Evolutionary conservation across 92 coral and sea anemone genomes (phyloP), one percentile per base, ranked within the genome.

Genomic region (Montipora capitata): DNA sequence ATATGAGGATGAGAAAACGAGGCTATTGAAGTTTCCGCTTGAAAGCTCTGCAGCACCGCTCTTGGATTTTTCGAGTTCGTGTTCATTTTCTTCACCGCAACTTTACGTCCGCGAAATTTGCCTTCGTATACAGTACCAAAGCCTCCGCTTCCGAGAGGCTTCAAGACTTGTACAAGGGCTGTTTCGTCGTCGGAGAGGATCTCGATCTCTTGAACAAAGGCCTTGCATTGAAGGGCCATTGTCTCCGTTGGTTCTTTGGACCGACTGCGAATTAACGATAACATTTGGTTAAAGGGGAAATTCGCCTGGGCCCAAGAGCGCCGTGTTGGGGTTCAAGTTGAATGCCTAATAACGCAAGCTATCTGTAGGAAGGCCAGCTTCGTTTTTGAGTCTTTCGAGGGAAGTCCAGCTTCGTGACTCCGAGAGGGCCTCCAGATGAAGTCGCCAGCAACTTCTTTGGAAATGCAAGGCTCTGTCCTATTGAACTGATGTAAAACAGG

Each of bases 381-480:
- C 66, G 92, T 74, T 56, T 20, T 35, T 76, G 77, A 40, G 68
- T 76, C 77, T 43, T 54, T 61, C 27, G 38, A 74, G 35, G 76
- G 92, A 93, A 91, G 98, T 71, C 98, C 96, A 90, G 98, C 96
- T 95, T 95, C 98, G 40, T 79, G 87, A 49, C 70, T 48, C 83
- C 72, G 51, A 69, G 70, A 70, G 20, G 82, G 49, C 83, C 63
- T 87, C 89, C 88, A 54, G 74, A 58, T 85, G 94, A 95, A 95
- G 96, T 95, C 96, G 98, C 98, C 98, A 64, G 98, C 98, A 90
- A 95, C 96, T 90, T 87, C 98, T 63, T 90, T 84, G 89, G 92
- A 89, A 92, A 85, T 91, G 90, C 87, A 81, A 82, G 74, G 65
- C 81, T 76, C 88, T 75, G 80, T 85, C 72, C 85, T 89, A 80